A percentile compares a stretch with the other conserved stretches of the same genome.
These are phyloP conservation scores for Aphrocallistes beatrix DNA, from an alignment of 37 sponge, comb jelly and placozoan species.

Conservation along the genomic window DNA sequence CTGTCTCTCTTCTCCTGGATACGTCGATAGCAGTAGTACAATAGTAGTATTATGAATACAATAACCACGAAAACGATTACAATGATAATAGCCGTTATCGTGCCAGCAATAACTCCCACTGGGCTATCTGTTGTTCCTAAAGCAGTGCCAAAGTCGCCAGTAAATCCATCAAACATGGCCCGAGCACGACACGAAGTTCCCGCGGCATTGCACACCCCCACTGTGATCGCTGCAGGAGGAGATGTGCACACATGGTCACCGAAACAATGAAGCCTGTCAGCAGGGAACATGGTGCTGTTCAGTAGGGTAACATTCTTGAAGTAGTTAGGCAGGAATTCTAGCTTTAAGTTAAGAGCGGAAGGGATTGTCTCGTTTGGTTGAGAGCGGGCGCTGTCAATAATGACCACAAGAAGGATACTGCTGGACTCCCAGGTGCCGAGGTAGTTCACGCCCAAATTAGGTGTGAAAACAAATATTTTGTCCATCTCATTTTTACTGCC, in stretches of 20 bases:
- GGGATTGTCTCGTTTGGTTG: constrained; percentile 1
- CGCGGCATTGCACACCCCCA: constrained; percentile 53
- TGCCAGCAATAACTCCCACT: background rate
- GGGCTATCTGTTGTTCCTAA: background rate
- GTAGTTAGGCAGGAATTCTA: constrained; percentile 50
- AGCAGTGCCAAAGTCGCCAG: constrained; percentile 32
- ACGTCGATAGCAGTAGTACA: constrained; percentile 38
- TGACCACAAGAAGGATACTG: constrained; percentile 37
- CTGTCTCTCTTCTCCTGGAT: constrained; percentile 36
- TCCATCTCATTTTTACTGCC: constrained; percentile 47
- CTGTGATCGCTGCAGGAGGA: background rate
- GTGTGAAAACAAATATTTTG: constrained; percentile 45
- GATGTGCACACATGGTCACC: constrained; percentile 62
- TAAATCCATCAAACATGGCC: constrained; percentile 6
- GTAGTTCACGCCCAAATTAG: constrained; percentile 49
- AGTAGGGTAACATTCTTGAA: constrained; percentile 21
- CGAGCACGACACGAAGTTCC: constrained; percentile 54
- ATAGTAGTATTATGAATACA: constrained; percentile 22
- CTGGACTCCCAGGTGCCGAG: constrained; percentile 46
- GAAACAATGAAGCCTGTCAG: constrained; percentile 48
- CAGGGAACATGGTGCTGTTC: constrained; percentile 24
- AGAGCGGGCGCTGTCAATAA: constrained; percentile 23
- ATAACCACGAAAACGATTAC: constrained; percentile 38
- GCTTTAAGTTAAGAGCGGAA: background rate
- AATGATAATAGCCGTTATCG: constrained; percentile 20